phyloP scores from a whole-genome alignment of 2,888 invertebrate genomes.

The Allygus modestus region DNA sequence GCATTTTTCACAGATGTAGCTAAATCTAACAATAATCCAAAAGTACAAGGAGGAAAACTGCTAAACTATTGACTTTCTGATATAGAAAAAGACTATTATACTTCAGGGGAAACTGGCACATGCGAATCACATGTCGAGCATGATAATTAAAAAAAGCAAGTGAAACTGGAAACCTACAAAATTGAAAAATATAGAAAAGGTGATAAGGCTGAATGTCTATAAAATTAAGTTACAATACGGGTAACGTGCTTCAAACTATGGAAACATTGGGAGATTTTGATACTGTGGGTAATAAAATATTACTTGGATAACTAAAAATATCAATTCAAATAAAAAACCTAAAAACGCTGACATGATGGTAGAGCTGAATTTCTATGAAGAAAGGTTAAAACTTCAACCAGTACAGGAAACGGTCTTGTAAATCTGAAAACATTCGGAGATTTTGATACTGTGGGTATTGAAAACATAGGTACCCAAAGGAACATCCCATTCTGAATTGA shows the following conservation, averaged over 20 bases:
- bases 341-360: too few species aligned
- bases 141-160: neutral
- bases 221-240: neutral
- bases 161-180: neutral
- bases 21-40: too few species aligned
- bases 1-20: too few species aligned
- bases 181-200: neutral
- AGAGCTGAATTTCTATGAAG: neutral
- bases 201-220: neutral
- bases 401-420: neutral
- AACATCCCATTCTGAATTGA: neutral
- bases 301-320: too few species aligned
- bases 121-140: neutral
- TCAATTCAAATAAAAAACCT: too few species aligned
- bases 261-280: too few species aligned
- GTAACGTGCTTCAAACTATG: neutral
- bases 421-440: neutral
- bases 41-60: too few species aligned
- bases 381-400: neutral
- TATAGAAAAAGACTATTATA: neutral
- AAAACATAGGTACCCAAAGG: slow-evolving; percentile 13
- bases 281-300: too few species aligned
- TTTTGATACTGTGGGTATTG: neutral
- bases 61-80: too few species aligned
- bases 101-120: neutral